These are phyloP conservation scores for Chlorops oryzae DNA, from an alignment of 1,140 invertebrate species.

Conservation along the genomic window DNA sequence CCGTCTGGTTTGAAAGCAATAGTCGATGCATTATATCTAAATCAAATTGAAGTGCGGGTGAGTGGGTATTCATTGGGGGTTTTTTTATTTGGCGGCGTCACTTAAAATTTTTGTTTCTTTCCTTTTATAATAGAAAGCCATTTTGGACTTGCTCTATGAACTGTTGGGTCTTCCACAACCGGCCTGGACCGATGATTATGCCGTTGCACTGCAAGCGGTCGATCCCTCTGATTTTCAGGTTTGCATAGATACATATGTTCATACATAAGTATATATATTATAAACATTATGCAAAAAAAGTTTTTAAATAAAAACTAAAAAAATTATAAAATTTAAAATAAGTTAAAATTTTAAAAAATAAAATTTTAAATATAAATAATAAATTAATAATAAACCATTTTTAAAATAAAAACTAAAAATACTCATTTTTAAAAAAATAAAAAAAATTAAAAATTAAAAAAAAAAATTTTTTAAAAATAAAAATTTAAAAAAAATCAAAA, in stretches of 20 bases:
- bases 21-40: slow-evolving; percentile 79
- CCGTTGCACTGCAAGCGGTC: slow-evolving; percentile 75
- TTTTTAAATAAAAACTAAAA: no score
- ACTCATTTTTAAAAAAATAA: no score
- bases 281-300: neutral
- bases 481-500: no score
- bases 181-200: slow-evolving; percentile 86
- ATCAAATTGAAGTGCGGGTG: slow-evolving; percentile 81
- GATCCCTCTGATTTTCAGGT: slow-evolving; percentile 71
- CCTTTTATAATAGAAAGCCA: slow-evolving; percentile 69
- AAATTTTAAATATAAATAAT: no score
- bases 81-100: slow-evolving; percentile 5
- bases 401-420: no score
- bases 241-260: slow-evolving; percentile 14
- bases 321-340: neutral
- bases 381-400: no score
- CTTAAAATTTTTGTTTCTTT: slow-evolving; percentile 11
- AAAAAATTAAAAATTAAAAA: no score
- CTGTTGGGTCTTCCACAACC: slow-evolving; percentile 77
- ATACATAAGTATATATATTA: no score
- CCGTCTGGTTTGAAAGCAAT: slow-evolving; percentile 72
- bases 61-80: slow-evolving; percentile 40
- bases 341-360: no score
- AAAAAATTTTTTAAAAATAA: no score
- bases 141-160: slow-evolving; percentile 87